Evolutionary conservation across 2,113 vertebrate species (phyloP).

Genomic region (Solea senegalensis): DNA sequence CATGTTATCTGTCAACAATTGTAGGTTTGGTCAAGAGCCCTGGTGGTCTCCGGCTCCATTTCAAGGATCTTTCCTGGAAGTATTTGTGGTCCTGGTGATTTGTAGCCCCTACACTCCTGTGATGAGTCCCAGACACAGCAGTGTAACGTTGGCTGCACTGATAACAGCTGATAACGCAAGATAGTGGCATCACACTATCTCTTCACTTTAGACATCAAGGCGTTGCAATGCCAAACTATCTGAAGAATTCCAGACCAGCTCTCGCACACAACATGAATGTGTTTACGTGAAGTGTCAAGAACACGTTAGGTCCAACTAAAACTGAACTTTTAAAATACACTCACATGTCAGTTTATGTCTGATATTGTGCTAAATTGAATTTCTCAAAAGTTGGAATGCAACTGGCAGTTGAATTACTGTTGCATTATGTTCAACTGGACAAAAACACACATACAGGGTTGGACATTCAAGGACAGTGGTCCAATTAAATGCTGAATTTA

Average conservation of each 20-base stretch:
- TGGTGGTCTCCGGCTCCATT: background rate
- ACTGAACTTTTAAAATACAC: no score
- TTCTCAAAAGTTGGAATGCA: no score
- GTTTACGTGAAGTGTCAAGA: slow-evolving; percentile 1
- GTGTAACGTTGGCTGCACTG: background rate
- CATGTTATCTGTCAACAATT: no score
- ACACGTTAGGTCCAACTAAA: background rate
- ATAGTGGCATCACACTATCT: slow-evolving; percentile 10
- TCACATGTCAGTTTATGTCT: no score
- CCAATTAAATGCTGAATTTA: no score
- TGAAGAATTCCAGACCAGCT: slow-evolving; percentile 27
- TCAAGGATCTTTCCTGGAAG: background rate
- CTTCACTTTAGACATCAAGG: slow-evolving; percentile 32
- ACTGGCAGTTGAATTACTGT: no score
- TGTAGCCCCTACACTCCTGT: slow-evolving; percentile 15
- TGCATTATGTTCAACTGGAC: no score
- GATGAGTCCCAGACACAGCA: slow-evolving; percentile 46
- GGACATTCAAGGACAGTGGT: no score
- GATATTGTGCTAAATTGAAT: no score
- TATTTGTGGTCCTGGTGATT: background rate
- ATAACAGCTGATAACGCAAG: slow-evolving; percentile 48
- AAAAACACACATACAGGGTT: no score
- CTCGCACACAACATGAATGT: background rate
- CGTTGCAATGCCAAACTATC: slow-evolving; percentile 18
- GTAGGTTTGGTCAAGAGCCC: background rate